Conservation (phyloP, 2,113 vertebrate genomes). For the Malurus cyaneus region DNA sequence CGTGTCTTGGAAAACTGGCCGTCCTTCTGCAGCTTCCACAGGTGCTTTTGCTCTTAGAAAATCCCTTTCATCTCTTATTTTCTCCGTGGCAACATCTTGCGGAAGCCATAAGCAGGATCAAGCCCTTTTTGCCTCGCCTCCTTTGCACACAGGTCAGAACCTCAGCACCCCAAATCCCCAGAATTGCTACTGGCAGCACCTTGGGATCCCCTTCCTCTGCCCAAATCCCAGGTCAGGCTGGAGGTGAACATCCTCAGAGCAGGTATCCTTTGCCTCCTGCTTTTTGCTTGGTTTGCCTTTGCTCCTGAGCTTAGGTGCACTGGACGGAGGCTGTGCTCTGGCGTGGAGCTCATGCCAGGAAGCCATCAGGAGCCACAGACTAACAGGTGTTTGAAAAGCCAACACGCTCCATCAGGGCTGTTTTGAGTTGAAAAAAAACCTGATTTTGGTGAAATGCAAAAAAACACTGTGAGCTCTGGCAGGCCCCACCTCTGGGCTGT, state of each 20-base stretch:
- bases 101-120: rapidly evolving
- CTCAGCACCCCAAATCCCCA: rapidly evolving
- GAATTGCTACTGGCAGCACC: background rate
- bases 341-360: background rate
- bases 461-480: background rate
- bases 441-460: background rate
- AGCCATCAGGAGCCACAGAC: background rate
- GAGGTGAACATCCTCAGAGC: background rate
- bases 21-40: background rate
- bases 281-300: background rate
- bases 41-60: background rate
- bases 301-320: background rate
- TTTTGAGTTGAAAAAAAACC: background rate
- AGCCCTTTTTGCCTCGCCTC: background rate
- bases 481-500: no score
- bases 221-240: rapidly evolving
- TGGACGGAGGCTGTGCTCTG: background rate
- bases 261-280: background rate
- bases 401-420: rapidly evolving
- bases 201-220: background rate
- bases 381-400: background rate
- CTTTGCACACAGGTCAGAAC: background rate
- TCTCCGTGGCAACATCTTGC: background rate
- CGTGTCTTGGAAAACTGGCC: background rate
- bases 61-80: background rate